These are phyloP conservation scores for Anniella stebbinsi DNA, from an alignment of 2,797 vertebrate genomes.

Conservation along the genomic window DNA sequence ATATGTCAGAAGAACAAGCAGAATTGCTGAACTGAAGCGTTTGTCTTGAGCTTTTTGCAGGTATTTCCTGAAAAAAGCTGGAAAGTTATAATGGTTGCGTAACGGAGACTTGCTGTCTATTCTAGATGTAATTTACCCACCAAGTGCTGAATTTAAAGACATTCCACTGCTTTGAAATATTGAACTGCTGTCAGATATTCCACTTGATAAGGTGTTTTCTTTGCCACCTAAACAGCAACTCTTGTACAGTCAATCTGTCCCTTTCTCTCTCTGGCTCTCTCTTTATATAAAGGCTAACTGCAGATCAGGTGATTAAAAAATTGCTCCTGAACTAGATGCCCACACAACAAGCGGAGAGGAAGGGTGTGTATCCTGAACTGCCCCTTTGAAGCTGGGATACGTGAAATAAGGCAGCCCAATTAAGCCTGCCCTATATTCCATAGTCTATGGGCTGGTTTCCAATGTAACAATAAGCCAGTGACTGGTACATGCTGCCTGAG, in stretches of 20 bases:
- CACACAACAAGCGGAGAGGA: not conserved
- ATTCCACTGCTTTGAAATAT: not conserved
- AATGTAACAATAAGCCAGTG: too few relatives aligned
- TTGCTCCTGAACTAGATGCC: not conserved
- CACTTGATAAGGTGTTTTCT: not conserved
- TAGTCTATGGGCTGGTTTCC: not conserved
- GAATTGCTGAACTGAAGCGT: not conserved
- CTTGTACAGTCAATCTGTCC: not conserved
- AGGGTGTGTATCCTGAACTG: not conserved
- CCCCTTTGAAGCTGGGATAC: not conserved
- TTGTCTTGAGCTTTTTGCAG: not conserved
- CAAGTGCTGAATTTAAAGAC: not conserved
- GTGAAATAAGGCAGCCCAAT: not conserved
- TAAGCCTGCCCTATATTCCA: not conserved
- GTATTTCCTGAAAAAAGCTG: not conserved
- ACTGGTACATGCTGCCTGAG: too few relatives aligned
- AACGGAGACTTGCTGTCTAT: not conserved
- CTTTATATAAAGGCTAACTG: too few relatives aligned
- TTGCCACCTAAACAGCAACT: not conserved
- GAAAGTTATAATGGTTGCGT: not conserved
- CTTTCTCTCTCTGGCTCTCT: too few relatives aligned
- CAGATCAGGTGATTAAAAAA: not conserved
- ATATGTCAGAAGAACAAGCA: not conserved
- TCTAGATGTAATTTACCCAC: not conserved
- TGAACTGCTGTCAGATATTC: not conserved